Conservation (phyloP, 2,888 invertebrate genomes). For the Poecilobothrus nobilitatus region DNA sequence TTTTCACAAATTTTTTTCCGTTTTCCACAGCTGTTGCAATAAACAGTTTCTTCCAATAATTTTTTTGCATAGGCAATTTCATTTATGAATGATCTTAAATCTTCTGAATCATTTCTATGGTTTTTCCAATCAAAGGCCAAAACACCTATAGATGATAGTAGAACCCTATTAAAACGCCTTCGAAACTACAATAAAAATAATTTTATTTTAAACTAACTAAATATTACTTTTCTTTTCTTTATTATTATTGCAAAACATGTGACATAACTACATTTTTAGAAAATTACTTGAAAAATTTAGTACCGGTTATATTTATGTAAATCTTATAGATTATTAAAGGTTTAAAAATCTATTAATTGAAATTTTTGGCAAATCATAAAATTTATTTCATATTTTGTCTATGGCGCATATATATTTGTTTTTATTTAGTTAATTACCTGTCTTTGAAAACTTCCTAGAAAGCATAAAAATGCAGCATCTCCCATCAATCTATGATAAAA, state of each 20-base stretch:
- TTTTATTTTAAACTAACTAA: too few species aligned
- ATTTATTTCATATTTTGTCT: too few species aligned
- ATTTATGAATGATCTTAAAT: conserved; percentile 49
- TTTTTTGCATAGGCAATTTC: conserved; percentile 52
- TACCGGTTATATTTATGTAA: too few species aligned
- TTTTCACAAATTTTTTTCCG: conserved; percentile 41
- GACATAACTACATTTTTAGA: too few species aligned
- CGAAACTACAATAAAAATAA: conserved; percentile 23
- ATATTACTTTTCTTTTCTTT: too few species aligned
- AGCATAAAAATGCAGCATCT: neutral
- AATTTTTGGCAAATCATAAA: too few species aligned
- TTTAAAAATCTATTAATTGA: too few species aligned
- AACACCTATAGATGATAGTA: conserved; percentile 43
- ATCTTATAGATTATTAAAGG: too few species aligned
- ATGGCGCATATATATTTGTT: too few species aligned
- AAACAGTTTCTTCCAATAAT: conserved; percentile 48
- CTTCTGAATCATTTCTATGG: conserved; percentile 50
- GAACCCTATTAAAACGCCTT: neutral
- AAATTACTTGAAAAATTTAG: too few species aligned
- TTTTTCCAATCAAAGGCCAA: conserved; percentile 54
- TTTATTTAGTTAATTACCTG: conserved; percentile 17
- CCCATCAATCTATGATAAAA: neutral
- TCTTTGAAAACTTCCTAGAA: conserved; percentile 20
- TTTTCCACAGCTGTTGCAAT: conserved; percentile 46
- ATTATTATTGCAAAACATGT: too few species aligned